Percentiles rank a stretch among this genome's conserved stretches.
These are phyloP conservation scores for Cephus runcator DNA, from an alignment of 2,888 invertebrate genomes.

Conservation along the genomic window DNA sequence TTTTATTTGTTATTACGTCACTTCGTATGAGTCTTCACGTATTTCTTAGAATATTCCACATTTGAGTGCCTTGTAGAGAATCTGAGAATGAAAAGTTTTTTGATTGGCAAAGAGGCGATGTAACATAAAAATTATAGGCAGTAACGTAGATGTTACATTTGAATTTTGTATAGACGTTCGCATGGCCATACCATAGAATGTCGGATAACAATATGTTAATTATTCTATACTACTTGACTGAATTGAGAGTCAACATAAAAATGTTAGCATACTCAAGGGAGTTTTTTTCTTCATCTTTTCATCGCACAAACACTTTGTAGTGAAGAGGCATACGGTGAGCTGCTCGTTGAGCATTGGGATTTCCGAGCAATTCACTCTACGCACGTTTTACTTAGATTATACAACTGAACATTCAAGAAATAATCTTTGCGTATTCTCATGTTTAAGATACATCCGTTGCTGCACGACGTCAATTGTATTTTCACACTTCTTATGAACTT, in stretches of 20 bases:
- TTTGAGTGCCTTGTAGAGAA: no score
- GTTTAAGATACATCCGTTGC: conserved; percentile 62
- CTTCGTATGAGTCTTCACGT: not conserved
- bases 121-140: not conserved
- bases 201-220: not conserved
- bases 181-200: not conserved
- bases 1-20: not conserved
- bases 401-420: not conserved
- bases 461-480: conserved; percentile 71
- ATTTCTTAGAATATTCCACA: not conserved
- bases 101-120: not conserved
- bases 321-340: not conserved
- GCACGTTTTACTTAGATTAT: not conserved
- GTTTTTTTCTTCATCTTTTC: not conserved
- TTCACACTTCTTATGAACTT: conserved; percentile 71
- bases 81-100: not conserved
- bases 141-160: not conserved
- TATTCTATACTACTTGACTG: not conserved
- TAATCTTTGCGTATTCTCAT: not conserved
- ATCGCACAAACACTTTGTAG: not conserved
- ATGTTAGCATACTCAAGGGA: not conserved
- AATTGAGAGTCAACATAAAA: not conserved
- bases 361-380: not conserved
- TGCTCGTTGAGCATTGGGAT: not conserved
- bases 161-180: not conserved